A percentile compares a stretch with the other conserved stretches of the same genome.
These are phyloP conservation scores for Paradisaea rubra DNA, from an alignment of 2,113 vertebrate species.

Conservation along the genomic window DNA sequence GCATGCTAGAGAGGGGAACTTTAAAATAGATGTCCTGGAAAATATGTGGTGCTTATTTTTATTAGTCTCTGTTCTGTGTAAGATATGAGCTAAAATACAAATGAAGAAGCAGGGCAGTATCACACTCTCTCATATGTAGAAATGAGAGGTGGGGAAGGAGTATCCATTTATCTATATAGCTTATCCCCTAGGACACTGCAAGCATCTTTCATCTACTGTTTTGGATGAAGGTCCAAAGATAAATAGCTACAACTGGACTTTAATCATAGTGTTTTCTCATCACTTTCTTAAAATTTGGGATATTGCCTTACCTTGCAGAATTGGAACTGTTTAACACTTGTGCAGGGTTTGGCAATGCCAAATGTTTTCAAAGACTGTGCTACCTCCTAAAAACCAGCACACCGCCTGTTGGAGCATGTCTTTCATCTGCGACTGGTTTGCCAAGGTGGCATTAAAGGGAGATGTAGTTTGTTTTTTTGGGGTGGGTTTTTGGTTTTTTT, in stretches of 20 bases:
- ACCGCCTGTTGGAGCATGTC: neutral
- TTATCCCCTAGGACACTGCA: neutral
- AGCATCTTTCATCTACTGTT: neutral
- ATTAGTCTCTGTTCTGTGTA: neutral
- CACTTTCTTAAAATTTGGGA: neutral
- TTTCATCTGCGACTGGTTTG: neutral
- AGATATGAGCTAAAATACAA: neutral
- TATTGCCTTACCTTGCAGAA: neutral
- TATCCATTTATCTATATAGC: neutral
- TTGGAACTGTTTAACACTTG: neutral
- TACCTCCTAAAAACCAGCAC: neutral
- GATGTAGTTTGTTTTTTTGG: neutral
- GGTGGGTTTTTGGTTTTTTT: neutral
- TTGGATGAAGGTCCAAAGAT: neutral
- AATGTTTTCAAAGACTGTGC: neutral
- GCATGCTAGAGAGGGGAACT: neutral
- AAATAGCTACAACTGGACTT: neutral
- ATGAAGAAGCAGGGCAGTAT: neutral
- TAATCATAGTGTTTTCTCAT: neutral
- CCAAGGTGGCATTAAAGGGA: neutral
- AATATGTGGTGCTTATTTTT: neutral
- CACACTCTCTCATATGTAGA: neutral
- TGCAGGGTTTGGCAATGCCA: neutral
- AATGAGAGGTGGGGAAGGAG: neutral
- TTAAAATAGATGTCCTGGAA: constrained; percentile 2